Evolutionary conservation across 1,140 invertebrate genomes (phyloP).

Genomic region (Papilio polytes): DNA sequence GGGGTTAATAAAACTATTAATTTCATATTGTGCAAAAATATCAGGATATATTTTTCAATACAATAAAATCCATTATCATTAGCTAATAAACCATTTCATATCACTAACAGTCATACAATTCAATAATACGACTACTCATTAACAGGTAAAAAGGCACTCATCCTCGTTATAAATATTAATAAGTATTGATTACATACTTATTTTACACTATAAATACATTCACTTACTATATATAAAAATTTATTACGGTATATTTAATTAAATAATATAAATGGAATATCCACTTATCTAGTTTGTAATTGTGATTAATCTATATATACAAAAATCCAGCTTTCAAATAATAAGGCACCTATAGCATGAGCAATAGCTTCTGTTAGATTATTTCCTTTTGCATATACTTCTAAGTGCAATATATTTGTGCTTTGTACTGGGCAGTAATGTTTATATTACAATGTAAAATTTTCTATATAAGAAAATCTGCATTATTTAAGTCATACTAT

Average conservation of each 20-base stretch:
- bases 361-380: conserved; percentile 32
- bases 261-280: conserved; percentile 43
- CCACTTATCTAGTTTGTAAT: conserved; percentile 33
- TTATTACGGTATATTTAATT: conserved; percentile 37
- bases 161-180: conserved; percentile 64
- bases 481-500: conserved; percentile 4
- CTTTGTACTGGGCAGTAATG: conserved; percentile 41
- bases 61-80: conserved; percentile 51
- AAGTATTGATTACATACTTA: conserved; percentile 47
- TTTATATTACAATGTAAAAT: conserved; percentile 9
- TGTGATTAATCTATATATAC: conserved; percentile 28
- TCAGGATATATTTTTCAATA: conserved; percentile 58
- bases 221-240: conserved; percentile 38
- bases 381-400: conserved; percentile 34
- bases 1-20: conserved; percentile 42
- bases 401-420: conserved; percentile 44
- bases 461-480: conserved; percentile 3
- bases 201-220: conserved; percentile 41
- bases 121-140: conserved; percentile 51
- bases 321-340: conserved; percentile 40
- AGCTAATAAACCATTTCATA: conserved; percentile 59
- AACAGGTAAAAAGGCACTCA: conserved; percentile 65
- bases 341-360: conserved; percentile 45
- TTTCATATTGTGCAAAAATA: conserved; percentile 65
- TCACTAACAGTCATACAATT: conserved; percentile 65